Conservation (phyloP, 2,888 invertebrate species). For the Teleogryllus oceanicus region DNA sequence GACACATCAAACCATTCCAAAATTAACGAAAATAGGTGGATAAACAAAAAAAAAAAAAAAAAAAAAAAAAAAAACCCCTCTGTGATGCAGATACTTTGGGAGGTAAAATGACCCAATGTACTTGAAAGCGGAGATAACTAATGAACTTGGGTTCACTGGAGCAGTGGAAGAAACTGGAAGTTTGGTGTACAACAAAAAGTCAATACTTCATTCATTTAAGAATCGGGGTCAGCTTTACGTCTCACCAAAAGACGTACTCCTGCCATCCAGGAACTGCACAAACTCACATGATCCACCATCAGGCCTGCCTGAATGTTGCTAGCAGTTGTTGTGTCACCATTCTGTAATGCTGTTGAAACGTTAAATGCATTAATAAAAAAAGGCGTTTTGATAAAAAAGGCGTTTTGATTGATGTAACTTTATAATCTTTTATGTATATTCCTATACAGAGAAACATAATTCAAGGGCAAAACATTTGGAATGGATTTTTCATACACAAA, state of each 20-base stretch:
- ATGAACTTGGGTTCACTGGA: too few relatives aligned
- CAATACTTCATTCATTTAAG: slow-evolving; percentile 48
- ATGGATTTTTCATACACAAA: too few relatives aligned
- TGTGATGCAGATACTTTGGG: not conserved
- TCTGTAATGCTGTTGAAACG: slow-evolving; percentile 52
- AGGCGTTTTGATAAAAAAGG: not conserved
- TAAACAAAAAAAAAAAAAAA: not conserved
- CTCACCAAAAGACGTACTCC: slow-evolving; percentile 46
- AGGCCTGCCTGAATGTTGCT: slow-evolving; percentile 58
- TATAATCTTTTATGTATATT: not conserved
- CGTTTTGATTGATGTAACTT: not conserved
- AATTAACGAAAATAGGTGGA: too few relatives aligned
- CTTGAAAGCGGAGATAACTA: too few relatives aligned
- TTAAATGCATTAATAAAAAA: not conserved
- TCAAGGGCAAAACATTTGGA: too few relatives aligned
- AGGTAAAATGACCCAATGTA: not conserved
- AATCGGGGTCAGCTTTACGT: slow-evolving; percentile 47
- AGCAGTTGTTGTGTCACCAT: slow-evolving; percentile 52
- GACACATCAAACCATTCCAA: too few relatives aligned
- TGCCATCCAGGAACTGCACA: slow-evolving; percentile 60
- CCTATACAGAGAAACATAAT: not conserved
- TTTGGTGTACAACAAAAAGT: too few relatives aligned
- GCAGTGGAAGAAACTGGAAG: too few relatives aligned
- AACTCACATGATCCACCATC: slow-evolving; percentile 58
- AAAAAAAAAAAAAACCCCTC: too few relatives aligned